phyloP scores from a whole-genome alignment of 2,113 vertebrate genomes.

The Cephalophus harveyi region DNA sequence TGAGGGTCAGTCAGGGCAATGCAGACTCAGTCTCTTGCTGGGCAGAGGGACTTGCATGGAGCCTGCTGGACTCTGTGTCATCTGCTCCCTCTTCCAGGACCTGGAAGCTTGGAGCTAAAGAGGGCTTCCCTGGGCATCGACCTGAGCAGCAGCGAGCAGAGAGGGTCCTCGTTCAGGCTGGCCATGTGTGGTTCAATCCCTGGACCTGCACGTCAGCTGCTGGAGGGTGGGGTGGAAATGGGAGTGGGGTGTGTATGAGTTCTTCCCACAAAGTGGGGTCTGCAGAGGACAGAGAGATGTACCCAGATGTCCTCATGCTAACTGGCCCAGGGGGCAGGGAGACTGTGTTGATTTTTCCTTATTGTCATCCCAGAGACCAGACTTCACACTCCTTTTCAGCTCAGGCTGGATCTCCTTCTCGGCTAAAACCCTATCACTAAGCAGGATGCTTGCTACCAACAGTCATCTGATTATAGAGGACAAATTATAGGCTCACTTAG shows the following conservation, averaged over 20 bases:
- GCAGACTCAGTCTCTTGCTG: not conserved
- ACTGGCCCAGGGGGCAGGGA: no score
- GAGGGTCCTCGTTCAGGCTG: not conserved
- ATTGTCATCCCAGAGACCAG: not conserved
- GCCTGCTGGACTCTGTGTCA: no score
- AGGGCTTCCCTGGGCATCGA: not conserved
- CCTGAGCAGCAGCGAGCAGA: not conserved
- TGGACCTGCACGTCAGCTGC: not conserved
- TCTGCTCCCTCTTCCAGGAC: not conserved
- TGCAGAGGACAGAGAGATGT: not conserved
- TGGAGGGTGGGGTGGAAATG: not conserved
- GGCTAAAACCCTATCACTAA: not conserved
- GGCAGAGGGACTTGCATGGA: rapidly evolving
- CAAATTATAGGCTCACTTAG: not conserved
- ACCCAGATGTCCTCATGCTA: not conserved
- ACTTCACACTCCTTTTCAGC: not conserved
- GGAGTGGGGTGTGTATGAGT: not conserved
- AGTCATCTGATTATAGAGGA: not conserved
- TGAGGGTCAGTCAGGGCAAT: not conserved
- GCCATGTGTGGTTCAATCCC: not conserved
- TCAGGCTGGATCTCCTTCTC: not conserved
- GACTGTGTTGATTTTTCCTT: not conserved
- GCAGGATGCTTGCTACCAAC: not conserved
- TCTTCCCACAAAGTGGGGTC: not conserved
- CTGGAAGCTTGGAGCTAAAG: not conserved